Evolutionary conservation across 2,888 invertebrate genomes (phyloP).

Genomic region (Diadegma fenestrale): DNA sequence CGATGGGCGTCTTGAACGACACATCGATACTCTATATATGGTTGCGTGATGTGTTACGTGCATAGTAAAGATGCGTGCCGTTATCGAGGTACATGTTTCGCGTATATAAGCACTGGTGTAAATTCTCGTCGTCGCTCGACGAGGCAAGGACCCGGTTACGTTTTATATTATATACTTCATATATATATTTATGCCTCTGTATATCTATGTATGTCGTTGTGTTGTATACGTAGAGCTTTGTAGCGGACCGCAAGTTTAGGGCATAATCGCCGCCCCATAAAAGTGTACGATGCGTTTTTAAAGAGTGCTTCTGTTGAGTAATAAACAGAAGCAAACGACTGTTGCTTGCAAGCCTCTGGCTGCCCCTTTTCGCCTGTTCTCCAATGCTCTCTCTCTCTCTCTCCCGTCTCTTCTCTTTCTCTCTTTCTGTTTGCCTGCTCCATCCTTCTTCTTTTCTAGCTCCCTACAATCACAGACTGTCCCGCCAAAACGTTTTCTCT

Average conservation of each 20-base stretch:
- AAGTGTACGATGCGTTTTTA: constrained; percentile 83
- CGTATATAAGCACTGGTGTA: constrained; percentile 32
- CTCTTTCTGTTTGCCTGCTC: constrained; percentile 5
- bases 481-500: constrained; percentile 51
- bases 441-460: constrained; percentile 27
- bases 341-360: constrained; percentile 70
- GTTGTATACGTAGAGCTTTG: constrained; percentile 43
- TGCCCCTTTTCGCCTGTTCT: constrained; percentile 41
- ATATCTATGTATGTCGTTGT: constrained; percentile 13
- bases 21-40: constrained; percentile 31
- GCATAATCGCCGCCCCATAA: constrained; percentile 83
- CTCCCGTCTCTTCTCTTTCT: constrained; percentile 5
- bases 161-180: constrained; percentile 23
- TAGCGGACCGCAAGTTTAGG: constrained; percentile 76
- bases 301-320: constrained; percentile 82
- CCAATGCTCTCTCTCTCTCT: neutral
- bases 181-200: constrained; percentile 13
- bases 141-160: constrained; percentile 15
- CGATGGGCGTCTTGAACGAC: neutral
- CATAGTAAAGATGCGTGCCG: constrained; percentile 13
- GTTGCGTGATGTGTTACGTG: neutral
- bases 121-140: constrained; percentile 32
- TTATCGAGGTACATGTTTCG: constrained; percentile 46
- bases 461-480: constrained; percentile 68
- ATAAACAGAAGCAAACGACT: constrained; percentile 79